A percentile compares a stretch with the other conserved stretches of the same genome.
Conservation (phyloP, 2,113 vertebrate genomes). For the Thinocorus orbignyianus region DNA sequence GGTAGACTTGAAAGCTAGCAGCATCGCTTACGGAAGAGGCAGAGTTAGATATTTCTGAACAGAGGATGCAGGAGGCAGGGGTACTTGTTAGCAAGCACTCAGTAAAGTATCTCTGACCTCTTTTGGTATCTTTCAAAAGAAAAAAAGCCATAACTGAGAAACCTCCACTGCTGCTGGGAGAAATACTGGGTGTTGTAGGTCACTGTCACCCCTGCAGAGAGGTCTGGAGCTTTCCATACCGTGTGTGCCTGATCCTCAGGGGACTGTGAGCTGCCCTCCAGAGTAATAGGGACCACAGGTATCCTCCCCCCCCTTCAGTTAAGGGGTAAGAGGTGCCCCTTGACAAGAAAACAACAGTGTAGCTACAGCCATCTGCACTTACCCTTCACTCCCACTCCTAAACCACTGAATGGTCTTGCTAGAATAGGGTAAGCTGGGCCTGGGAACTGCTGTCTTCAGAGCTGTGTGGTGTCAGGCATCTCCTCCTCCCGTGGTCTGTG, state of each 20-base stretch:
- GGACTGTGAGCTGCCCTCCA: conserved; percentile 31
- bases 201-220: conserved; percentile 65
- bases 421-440: neutral
- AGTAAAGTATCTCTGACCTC: neutral
- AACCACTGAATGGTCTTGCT: neutral
- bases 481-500: neutral
- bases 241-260: conserved; percentile 63
- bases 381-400: neutral
- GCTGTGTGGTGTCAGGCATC: neutral
- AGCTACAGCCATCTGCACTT: conserved; percentile 38
- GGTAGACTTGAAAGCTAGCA: neutral
- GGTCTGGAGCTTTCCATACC: conserved; percentile 40
- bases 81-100: neutral
- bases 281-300: neutral
- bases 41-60: neutral
- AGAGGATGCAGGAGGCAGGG: neutral
- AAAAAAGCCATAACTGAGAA: conserved; percentile 59
- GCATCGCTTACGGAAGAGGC: neutral
- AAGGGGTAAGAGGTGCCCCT: neutral
- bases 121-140: neutral
- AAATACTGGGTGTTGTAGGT: conserved; percentile 44
- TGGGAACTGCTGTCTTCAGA: neutral
- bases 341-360: neutral
- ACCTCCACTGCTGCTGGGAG: conserved; percentile 37
- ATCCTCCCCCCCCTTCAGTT: neutral